Conservation (phyloP, 1,140 invertebrate genomes). For the Berghia stephanieae region DNA sequence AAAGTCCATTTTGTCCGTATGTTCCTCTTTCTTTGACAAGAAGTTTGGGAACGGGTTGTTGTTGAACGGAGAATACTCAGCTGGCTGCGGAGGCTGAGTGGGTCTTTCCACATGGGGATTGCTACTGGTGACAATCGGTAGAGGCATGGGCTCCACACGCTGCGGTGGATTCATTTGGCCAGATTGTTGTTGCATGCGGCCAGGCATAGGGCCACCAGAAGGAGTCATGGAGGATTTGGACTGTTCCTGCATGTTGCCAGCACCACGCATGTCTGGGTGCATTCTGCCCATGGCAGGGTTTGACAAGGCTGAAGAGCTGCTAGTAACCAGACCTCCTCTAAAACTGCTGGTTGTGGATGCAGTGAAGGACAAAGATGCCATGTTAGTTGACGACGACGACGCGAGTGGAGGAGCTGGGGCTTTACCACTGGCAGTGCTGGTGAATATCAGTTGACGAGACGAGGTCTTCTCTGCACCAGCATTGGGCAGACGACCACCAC, state of each 20-base stretch:
- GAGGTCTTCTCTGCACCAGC: constrained; percentile 29
- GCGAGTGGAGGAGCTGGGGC: constrained; percentile 6
- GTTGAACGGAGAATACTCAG: constrained; percentile 83
- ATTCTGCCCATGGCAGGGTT: not conserved
- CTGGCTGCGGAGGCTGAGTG: constrained; percentile 33
- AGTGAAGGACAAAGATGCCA: constrained; percentile 27
- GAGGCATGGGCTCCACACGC: constrained; percentile 47
- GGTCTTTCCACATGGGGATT: constrained; percentile 27
- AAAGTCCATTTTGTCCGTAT: constrained; percentile 76
- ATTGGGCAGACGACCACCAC: not conserved
- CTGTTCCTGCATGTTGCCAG: constrained; percentile 14
- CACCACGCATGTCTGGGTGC: not conserved
- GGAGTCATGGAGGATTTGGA: too few species aligned
- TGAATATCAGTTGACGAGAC: constrained; percentile 32
- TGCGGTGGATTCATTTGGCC: constrained; percentile 16
- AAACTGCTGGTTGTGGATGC: constrained; percentile 30
- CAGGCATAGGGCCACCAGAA: constrained; percentile 30
- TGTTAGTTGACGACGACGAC: not conserved
- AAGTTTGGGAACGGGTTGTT: constrained; percentile 74
- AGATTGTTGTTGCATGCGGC: constrained; percentile 18
- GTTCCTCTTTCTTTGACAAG: constrained; percentile 75
- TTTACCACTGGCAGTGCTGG: not conserved
- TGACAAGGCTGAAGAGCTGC: not conserved
- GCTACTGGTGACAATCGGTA: constrained; percentile 54
- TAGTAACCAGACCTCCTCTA: constrained; percentile 4